Evolutionary conservation across 2,888 invertebrate species (phyloP).

Genomic region (Antheraea assamensis): DNA sequence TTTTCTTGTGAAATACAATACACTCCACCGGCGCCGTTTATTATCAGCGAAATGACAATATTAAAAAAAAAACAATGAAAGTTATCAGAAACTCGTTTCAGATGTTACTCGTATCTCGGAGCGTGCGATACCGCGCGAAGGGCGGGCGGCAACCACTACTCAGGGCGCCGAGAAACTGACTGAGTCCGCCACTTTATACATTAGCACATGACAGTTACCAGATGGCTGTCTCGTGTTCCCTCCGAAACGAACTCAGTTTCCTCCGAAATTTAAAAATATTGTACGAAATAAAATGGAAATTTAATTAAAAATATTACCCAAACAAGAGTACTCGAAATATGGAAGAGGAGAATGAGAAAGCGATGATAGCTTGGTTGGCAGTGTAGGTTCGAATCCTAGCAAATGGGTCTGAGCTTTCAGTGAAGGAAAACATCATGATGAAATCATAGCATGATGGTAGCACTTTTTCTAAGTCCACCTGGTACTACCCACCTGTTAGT

Average conservation of each 20-base stretch:
- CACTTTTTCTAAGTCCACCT: no score
- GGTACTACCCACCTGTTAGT: no score
- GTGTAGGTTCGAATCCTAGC: no score
- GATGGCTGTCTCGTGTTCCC: not conserved
- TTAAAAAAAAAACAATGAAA: not conserved
- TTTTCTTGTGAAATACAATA: not conserved
- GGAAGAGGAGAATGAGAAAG: no score
- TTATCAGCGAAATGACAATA: not conserved
- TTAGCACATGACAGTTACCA: not conserved
- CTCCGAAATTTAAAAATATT: not conserved
- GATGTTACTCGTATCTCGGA: not conserved
- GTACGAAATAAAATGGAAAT: no score
- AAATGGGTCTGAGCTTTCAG: no score
- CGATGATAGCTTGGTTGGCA: no score
- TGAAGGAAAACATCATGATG: no score
- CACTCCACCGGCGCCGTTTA: not conserved
- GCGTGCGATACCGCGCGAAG: slow-evolving; percentile 17
- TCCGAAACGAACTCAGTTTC: not conserved
- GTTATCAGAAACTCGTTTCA: not conserved
- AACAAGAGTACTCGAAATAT: no score
- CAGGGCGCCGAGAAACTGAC: slow-evolving; percentile 37
- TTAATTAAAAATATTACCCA: no score
- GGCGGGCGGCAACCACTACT: slow-evolving; percentile 39
- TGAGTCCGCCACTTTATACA: not conserved
- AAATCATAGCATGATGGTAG: no score